phyloP scores from a whole-genome alignment of 2,113 vertebrate species.

The Mus spicilegus region DNA sequence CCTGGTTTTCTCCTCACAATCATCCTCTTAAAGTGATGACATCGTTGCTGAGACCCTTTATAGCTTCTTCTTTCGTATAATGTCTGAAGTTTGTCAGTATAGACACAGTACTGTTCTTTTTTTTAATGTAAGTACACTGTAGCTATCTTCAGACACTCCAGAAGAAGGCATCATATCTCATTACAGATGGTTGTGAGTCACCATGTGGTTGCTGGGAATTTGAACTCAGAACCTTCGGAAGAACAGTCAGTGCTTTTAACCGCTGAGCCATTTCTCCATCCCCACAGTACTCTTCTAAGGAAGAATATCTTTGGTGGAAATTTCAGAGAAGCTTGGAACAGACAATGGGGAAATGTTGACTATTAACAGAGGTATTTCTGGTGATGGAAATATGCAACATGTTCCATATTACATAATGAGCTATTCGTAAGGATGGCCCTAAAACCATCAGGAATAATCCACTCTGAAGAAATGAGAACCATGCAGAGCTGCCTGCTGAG shows the following conservation, averaged over 20 bases:
- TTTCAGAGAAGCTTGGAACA: constrained; percentile 34
- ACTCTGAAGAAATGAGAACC: constrained; percentile 21
- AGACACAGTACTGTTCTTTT: neutral
- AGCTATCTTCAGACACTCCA: too few relatives aligned
- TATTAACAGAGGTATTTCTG: constrained; percentile 30
- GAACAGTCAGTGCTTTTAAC: too few relatives aligned
- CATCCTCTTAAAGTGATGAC: neutral
- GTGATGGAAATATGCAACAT: neutral
- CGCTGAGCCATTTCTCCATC: too few relatives aligned
- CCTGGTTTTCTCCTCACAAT: neutral
- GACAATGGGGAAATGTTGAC: neutral
- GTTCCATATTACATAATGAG: neutral
- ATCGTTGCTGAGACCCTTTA: neutral
- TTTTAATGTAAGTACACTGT: too few relatives aligned
- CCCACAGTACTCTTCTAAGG: neutral
- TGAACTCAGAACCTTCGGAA: too few relatives aligned
- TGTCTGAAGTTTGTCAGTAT: neutral
- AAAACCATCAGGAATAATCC: neutral
- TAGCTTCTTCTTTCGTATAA: neutral
- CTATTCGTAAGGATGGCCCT: neutral
- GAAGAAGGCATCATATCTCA: too few relatives aligned
- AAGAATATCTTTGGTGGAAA: neutral
- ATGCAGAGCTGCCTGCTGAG: neutral
- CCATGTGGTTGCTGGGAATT: too few relatives aligned
- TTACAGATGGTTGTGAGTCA: too few relatives aligned